Base-by-base conservation (phyloP, 2,888 invertebrate genomes). In the Coremacera marginata region DNA sequence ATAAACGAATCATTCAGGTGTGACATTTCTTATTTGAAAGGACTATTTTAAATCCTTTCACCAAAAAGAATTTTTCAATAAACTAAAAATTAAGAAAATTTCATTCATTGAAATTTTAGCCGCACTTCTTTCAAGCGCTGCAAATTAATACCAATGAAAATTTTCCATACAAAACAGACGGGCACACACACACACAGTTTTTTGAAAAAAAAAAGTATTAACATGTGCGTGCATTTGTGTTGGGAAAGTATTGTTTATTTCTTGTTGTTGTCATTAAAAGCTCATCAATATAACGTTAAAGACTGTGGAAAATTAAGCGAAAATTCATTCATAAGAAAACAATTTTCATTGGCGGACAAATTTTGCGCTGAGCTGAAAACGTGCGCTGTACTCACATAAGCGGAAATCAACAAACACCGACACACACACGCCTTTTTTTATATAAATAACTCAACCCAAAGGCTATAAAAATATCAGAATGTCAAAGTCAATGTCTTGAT, bases 271-370 rank as follows among this genome's bases (percentile, higher is more conserved):
- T 19, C 34, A 60, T 60, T 60, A 27, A 60, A 19, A 31, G 63
- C 63, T 31, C 34, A 65, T 65, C 34, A 65, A 65, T 34, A n/a
- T 34, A 19, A 31, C 19, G 14, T 34, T 14, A n/a, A 65, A 65
- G 19, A 37, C 25, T n/a, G 34, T 34, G 31, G 16, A 63, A 22
- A 31, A 34, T 19, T 31, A 37, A 27, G 51, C 70, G 52, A 52
- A 37, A 31, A n/a, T 70, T 70, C 70, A 70, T 70, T 70, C 70
- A 70, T 52, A 70, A 70, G 70, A 27, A 68, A 55, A 55, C 7
- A 1, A 52, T 55, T 55, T 19, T 55, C 55, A 63, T 9, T 19
- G 37, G 19, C 31, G 67, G 4, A 67, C 8, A n/a, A 68, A 68
- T 51, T 51, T 44, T 25, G 4, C 11, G 65, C 27, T 68, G 7